phyloP scores from a whole-genome alignment of 1,140 invertebrate genomes.

The Bombyx mori region ASM3026992v2 NC_085118.1:1651501-1652000 shows the following conservation, averaged over 20 bases:
- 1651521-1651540: constrained; percentile 84
- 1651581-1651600: constrained; percentile 80
- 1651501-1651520: constrained; percentile 84
- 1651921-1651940: constrained; percentile 81
- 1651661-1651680: constrained; percentile 76
- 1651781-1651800: constrained; percentile 86
- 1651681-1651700: constrained; percentile 84
- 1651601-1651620: constrained; percentile 80
- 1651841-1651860: constrained; percentile 72
- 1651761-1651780: constrained; percentile 78
- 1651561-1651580: constrained; percentile 80
- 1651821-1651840: constrained; percentile 83
- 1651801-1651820: constrained; percentile 90
- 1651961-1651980: constrained; percentile 79
- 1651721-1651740: constrained; percentile 86
- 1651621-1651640: constrained; percentile 78
- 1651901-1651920: constrained; percentile 79
- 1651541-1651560: constrained; percentile 77
- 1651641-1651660: constrained; percentile 75
- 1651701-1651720: constrained; percentile 82
- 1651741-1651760: constrained; percentile 83
- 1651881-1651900: constrained; percentile 81
- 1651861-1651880: constrained; percentile 72
- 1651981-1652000: constrained; percentile 80
- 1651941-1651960: constrained; percentile 81